These are phyloP conservation scores for Agriopis marginaria DNA, from an alignment of 2,888 invertebrate genomes.

Conservation along the genomic window DNA sequence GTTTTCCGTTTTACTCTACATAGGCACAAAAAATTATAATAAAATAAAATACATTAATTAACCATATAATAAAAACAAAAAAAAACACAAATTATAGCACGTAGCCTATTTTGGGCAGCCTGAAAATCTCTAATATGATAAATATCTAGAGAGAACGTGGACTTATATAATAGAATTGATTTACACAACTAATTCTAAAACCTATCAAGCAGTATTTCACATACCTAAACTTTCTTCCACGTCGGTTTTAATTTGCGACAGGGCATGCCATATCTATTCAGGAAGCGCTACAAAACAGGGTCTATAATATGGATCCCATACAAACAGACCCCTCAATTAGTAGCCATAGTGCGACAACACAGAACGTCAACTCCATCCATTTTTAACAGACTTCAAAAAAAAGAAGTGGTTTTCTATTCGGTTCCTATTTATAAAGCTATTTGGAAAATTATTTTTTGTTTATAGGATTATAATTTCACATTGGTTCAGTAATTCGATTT, in stretches of 20 bases:
- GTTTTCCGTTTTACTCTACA: too few species aligned
- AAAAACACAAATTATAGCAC: too few species aligned
- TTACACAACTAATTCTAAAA: neutral
- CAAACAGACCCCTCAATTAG: conserved; percentile 54
- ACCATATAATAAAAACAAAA: too few species aligned
- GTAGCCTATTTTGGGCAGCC: too few species aligned
- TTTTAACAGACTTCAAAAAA: neutral
- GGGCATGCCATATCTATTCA: conserved; percentile 30
- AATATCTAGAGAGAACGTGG: neutral
- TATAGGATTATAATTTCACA: too few species aligned
- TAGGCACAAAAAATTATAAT: too few species aligned
- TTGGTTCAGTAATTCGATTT: too few species aligned
- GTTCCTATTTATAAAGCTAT: too few species aligned
- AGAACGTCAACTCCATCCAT: conserved; percentile 2
- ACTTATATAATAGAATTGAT: neutral
- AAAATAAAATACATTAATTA: too few species aligned
- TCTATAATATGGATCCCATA: conserved; percentile 36
- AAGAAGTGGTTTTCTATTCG: neutral
- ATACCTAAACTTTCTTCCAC: conserved; percentile 1
- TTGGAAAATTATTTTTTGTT: too few species aligned
- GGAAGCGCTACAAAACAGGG: conserved; percentile 35
- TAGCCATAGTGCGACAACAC: conserved; percentile 13
- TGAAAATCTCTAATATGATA: too few species aligned
- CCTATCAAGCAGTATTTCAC: neutral
- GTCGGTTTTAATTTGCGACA: conserved; percentile 22